Evolutionary conservation across 2,888 invertebrate species (phyloP).

Genomic region (Nephrotoma guestfalica): DNA sequence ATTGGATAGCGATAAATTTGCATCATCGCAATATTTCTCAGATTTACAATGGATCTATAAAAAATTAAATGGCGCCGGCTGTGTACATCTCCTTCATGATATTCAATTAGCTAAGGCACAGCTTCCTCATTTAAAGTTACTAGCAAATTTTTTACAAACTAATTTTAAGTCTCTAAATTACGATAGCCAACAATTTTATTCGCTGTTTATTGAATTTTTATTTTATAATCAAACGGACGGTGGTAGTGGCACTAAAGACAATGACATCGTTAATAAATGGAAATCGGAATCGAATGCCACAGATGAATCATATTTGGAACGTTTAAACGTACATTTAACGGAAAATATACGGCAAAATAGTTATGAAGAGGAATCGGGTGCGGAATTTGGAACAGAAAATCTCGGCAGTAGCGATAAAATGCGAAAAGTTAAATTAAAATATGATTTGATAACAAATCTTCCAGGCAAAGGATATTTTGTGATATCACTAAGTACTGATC

Average conservation of each 20-base stretch:
- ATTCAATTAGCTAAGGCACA: conserved; percentile 35
- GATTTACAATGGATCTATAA: conserved; percentile 66
- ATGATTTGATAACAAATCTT: conserved; percentile 28
- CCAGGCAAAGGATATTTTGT: conserved; percentile 49
- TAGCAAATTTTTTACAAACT: conserved; percentile 55
- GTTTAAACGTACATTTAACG: conserved; percentile 18
- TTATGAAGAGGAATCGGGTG: conserved; percentile 38
- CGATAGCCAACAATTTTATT: conserved; percentile 70
- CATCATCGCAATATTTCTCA: conserved; percentile 54
- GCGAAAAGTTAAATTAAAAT: conserved; percentile 30
- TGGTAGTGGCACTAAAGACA: conserved; percentile 17
- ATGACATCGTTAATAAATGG: conserved; percentile 26
- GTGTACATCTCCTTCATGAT: conserved; percentile 63
- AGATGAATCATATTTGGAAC: conserved; percentile 34
- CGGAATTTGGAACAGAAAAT: conserved; percentile 28
- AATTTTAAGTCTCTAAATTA: conserved; percentile 60
- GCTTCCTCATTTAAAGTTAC: conserved; percentile 36
- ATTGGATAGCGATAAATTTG: conserved; percentile 38
- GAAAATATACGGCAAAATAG: conserved; percentile 23
- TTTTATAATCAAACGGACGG: conserved; percentile 23
- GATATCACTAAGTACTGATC: conserved; percentile 56
- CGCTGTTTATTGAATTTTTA: conserved; percentile 44
- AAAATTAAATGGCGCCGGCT: conserved; percentile 63
- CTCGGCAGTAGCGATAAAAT: conserved; percentile 23
- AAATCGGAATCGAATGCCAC: conserved; percentile 24